Evolutionary conservation across 2,113 vertebrate species (phyloP).

Genomic region (Polypterus bichir): DNA sequence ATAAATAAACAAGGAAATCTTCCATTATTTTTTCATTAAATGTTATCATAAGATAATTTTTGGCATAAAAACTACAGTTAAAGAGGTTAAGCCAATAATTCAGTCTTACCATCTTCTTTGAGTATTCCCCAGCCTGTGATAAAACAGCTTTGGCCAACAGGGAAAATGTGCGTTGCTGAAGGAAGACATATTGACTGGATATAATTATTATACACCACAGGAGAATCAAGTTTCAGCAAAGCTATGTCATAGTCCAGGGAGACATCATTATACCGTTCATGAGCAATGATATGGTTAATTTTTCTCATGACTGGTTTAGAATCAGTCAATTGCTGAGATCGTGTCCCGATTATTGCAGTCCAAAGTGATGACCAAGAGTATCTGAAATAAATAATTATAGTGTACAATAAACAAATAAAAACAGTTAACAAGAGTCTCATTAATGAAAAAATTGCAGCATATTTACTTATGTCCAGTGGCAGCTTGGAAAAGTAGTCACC

Average conservation of each 20-base stretch:
- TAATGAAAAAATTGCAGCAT: too few relatives aligned
- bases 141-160: slow-evolving; percentile 1
- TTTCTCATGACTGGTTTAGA: neutral
- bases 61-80: too few relatives aligned
- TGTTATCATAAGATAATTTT: too few relatives aligned
- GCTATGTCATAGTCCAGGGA: slow-evolving; percentile 9
- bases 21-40: too few relatives aligned
- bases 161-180: slow-evolving; percentile 2
- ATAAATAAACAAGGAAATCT: too few relatives aligned
- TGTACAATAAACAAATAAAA: too few relatives aligned
- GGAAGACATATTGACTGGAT: slow-evolving; percentile 11
- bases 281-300: slow-evolving; percentile 6
- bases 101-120: slow-evolving; percentile 1
- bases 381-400: neutral
- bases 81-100: too few relatives aligned
- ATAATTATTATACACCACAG: slow-evolving; percentile 1
- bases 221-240: slow-evolving; percentile 4
- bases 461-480: too few relatives aligned
- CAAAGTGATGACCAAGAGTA: slow-evolving; percentile 1
- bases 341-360: neutral
- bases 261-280: slow-evolving; percentile 4
- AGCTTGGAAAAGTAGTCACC: too few relatives aligned
- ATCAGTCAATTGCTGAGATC: neutral
- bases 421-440: too few relatives aligned
- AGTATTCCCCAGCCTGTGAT: slow-evolving; percentile 9